A percentile compares a stretch with the other conserved stretches of the same genome.
Conservation (phyloP, 1,140 invertebrate species). For the Neotoxoptera formosana region DNA sequence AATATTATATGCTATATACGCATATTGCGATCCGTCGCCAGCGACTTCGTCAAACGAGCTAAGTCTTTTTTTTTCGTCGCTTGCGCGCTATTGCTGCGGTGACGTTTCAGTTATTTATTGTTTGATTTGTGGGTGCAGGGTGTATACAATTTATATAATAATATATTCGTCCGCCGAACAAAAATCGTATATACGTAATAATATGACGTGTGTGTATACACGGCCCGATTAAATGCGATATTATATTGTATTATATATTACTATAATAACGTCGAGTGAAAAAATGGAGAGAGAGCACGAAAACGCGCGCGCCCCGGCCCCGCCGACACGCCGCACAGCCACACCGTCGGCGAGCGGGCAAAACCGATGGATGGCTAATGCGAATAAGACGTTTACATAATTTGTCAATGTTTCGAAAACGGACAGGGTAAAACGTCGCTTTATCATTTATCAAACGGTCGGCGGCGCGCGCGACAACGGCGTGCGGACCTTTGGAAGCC, state of each 20-base stretch:
- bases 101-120: slow-evolving; percentile 13
- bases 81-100: not conserved
- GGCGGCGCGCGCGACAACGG: slow-evolving; percentile 21
- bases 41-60: not conserved
- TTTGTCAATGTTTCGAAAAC: slow-evolving; percentile 57
- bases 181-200: not conserved
- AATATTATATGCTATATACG: not conserved
- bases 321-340: not conserved
- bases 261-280: not conserved
- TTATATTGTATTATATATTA: too few relatives aligned
- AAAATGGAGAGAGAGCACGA: not conserved
- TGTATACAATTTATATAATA: too few relatives aligned
- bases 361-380: slow-evolving; percentile 54
- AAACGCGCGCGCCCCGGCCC: not conserved
- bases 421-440: slow-evolving; percentile 55
- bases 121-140: not conserved
- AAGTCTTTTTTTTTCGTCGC: not conserved
- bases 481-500: slow-evolving; percentile 40
- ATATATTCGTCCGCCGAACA: not conserved
- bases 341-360: too few relatives aligned
- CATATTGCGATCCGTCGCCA: not conserved
- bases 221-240: not conserved
- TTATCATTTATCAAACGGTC: slow-evolving; percentile 57
- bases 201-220: not conserved
- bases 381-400: slow-evolving; percentile 58